Base-by-base conservation (phyloP, 2,888 invertebrate species). In the Himalopsyche tibetana region DNA sequence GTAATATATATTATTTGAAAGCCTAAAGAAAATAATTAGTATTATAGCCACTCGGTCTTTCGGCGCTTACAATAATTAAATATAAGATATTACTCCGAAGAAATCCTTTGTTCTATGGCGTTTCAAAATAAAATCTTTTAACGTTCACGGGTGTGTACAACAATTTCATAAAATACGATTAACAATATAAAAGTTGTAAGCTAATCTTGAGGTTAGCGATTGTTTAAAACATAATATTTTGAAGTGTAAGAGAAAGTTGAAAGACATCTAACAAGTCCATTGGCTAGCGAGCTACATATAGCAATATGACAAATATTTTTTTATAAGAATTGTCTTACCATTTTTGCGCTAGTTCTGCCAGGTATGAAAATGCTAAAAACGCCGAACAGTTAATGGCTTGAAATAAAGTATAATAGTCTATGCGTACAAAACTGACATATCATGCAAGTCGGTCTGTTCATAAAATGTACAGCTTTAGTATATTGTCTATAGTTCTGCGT, bases 341-440 rank as follows among this genome's bases (percentile, higher is more conserved):
- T 45, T 82, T 45, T 17, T 19, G 9, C n/a, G 19, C 40, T 17
- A 5, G 28, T 45, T 82, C 28, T 19, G 51, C 4, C 38, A 2
- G 19, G 19, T 28, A 82, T 45, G n/a, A 40, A 40, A 56, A 56
- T 36, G 38, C 51, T 38, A 82, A 82, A 82, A 82, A 82, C 19
- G 82, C 82, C 56, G 82, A 36, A 51, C 63, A 82, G 5, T 45
- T 45, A 42, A 28, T 28, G 28, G 28, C 28, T 28, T 28, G 0
- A 28, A 28, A 28, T n/a, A 28, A 28, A 28, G 28, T 28, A 28
- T 28, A 28, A 0, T 28, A 28, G 28, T 28, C 5, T 42, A 42
- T 42, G 42, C 82, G 1, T 38, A 51, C 63, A 82, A 82, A 82
- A 82, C 38, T 82, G 82, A 82, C 82, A 82, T 82, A 82, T 82